Conservation (phyloP, 2,113 vertebrate species). For the Brienomyrus brachyistius region DNA sequence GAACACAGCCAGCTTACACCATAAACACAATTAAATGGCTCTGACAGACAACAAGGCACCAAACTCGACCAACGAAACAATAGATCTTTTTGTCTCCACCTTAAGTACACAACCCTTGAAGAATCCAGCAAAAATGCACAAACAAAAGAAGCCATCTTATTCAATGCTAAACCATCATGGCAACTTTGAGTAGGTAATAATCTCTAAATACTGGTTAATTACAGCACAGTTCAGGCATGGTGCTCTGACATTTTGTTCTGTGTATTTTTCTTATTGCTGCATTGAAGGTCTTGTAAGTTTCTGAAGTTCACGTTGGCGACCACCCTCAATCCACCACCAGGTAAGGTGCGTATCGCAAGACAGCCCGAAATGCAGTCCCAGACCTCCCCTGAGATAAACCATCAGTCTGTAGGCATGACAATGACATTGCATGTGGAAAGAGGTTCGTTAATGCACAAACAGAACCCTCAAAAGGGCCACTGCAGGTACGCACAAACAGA, state of each 20-base stretch:
- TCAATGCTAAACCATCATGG: neutral
- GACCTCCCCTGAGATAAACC: neutral
- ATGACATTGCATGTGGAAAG: neutral
- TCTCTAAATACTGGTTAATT: neutral
- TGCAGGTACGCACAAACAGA: neutral
- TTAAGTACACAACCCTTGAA: neutral
- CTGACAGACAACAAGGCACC: slow-evolving; percentile 3
- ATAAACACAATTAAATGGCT: neutral
- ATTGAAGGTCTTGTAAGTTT: neutral
- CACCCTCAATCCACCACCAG: neutral
- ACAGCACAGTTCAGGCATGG: neutral
- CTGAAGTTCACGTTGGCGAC: neutral
- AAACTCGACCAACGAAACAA: neutral
- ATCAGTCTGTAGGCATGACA: neutral
- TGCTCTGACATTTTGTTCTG: neutral
- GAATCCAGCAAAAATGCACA: neutral
- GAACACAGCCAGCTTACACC: neutral
- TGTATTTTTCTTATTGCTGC: neutral
- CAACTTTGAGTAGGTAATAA: neutral
- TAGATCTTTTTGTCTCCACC: slow-evolving; percentile 1
- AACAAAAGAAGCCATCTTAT: neutral
- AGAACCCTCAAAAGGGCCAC: neutral
- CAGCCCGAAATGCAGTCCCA: neutral
- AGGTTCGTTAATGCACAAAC: neutral
- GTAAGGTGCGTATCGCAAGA: neutral